phyloP scores from a whole-genome alignment of 2,113 vertebrate genomes.

The Etia nguti region DNA sequence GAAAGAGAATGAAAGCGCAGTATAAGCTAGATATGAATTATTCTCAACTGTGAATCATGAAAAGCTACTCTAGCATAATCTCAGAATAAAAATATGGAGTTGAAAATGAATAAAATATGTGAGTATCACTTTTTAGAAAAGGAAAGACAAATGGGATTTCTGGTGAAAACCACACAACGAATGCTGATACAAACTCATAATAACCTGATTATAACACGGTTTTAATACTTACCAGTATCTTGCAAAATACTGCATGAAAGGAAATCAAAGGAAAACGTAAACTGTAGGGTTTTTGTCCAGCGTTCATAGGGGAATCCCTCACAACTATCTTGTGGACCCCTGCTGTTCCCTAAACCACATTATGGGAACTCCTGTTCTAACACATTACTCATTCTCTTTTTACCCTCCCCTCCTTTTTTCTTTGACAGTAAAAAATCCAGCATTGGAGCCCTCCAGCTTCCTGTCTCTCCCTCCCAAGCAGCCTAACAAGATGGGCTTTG shows the following conservation, averaged over 20 bases:
- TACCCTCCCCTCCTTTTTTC: slow-evolving; percentile 3
- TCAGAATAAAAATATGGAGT: not conserved
- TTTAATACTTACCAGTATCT: not conserved
- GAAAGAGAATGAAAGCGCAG: not conserved
- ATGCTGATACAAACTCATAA: not conserved
- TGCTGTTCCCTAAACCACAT: not conserved
- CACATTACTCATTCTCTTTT: slow-evolving; percentile 38
- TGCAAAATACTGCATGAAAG: not conserved
- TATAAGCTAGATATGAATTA: not conserved
- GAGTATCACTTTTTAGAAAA: not conserved
- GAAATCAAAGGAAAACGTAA: not conserved
- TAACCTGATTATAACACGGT: not conserved
- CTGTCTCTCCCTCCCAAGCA: slow-evolving; percentile 69
- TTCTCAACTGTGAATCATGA: not conserved
- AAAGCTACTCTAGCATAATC: not conserved
- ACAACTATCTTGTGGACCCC: not conserved
- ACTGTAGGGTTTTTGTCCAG: not conserved
- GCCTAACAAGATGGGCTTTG: slow-evolving; percentile 83
- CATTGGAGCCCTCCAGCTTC: slow-evolving; percentile 72
- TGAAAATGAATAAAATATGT: not conserved
- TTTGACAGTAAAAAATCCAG: slow-evolving; percentile 75
- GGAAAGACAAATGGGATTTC: not conserved
- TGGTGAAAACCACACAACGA: not conserved
- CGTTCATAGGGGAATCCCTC: not conserved
- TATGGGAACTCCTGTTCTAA: not conserved